Evolutionary conservation across 2,888 invertebrate species (phyloP), one percentile per base, ranked within the genome.

Genomic region (Clanis bilineata): DNA sequence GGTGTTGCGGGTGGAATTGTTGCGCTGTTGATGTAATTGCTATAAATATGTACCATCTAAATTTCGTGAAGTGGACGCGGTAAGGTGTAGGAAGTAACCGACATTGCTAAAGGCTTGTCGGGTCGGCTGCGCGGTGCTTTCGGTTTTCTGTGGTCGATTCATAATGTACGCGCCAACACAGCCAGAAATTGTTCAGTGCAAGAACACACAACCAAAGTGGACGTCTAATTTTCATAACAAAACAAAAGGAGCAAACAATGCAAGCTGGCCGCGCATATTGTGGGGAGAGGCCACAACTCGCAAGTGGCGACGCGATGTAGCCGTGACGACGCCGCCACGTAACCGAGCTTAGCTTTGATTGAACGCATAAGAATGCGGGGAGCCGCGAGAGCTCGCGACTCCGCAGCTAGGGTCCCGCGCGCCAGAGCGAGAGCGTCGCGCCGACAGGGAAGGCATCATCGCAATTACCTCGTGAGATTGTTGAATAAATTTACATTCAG

Each of bases 401-500:
- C 51, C 28, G 21, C 51, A 15, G 51, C 51, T 28, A 38, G 83
- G 78, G 84, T 82, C 79, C 77, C 74, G 28, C 51, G 32, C 51
- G 51, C 32, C 70, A 66, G 74, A 78, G 66, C 61, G 81, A 71
- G 81, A 82, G 62, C 61, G 65, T 68, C 21, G 63, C 55, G 55
- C 62, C 65, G 79, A 86, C 72, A 64, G 83, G 74, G 86, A 85
- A 68, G 73, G 66, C 74, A 70, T 72, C 74, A 85, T 82, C 88
- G 90, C 91, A 91, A 92, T 92, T 91, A 92, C 91, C 89, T 86
- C 85, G 87, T 90, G 90, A 91, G 91, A 92, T 90, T 91, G 90
- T 91, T 90, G 92, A 92, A 92, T 92, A 92, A 90, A 92, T 92
- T 91, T 91, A 91, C 92, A 91, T 92, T 90, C 85, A 88, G 88